Evolutionary conservation across 2,797 vertebrate species (phyloP), one percentile per base, ranked within the genome.

Genomic region (Halcyon smyrnensis): DNA sequence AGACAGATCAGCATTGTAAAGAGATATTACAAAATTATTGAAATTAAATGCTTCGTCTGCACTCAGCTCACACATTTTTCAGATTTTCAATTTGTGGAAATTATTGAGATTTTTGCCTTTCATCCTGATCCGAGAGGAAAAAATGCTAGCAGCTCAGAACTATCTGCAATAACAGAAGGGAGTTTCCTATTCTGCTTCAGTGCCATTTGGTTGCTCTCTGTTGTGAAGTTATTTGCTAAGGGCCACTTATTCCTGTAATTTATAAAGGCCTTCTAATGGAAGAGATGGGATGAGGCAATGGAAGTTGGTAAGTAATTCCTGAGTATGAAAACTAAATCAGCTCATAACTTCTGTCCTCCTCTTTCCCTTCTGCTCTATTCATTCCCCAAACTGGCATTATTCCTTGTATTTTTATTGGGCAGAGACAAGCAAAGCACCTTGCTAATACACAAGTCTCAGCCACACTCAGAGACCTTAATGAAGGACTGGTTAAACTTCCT

Each of bases 221-320:
- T 87, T 92, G 62, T 74, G 63, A 81, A 86, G 84, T 86, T 94
- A 75, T 95, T 95, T 93, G 71, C 13, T 15, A 60, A 76, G 63
- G 60, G 71, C 78, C 71, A 69, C 60, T 89, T 90, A 92, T 68
- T 96, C 62, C 79, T 88, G 82, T 87, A 93, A 92, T 93, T 95
- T 89, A 59, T 75, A 85, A 90, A 89, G 78, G 36, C 75, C 65
- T 87, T 94, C 90, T 87, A 92, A 74, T 63, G 80, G 86, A 92
- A 89, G 45, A 57, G 34, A 71, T 87, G 78, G n/a, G 62, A 90
- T 96, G 94, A 97, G 88, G 89, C 95, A 97, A 95, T 95, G 94
- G 94, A 95, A 96, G 94, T 20, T 87, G 34, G 46, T 77, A 89
- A 92, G 68, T 81, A 62, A 84, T 95, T 96, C 84, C 95, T 93